Base-by-base conservation (phyloP, 1,140 invertebrate genomes). In the Eriosoma lanigerum region DNA sequence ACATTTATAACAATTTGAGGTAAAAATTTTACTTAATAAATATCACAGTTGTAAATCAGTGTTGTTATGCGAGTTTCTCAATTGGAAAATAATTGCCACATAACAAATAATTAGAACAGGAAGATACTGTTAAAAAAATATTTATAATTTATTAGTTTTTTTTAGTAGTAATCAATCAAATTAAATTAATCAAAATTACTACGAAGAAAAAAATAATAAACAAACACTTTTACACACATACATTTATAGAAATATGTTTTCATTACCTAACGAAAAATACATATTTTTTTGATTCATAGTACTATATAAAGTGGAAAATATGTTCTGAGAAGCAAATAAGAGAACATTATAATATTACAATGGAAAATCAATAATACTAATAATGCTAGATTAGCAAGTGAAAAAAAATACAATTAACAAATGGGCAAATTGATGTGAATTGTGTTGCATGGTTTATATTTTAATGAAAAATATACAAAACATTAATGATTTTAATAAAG, bases 31-130 rank as follows among this genome's bases (percentile, higher is more conserved):
- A 75, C 54, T 75, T 75, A 75, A 58, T 38, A 78, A 78, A 78
- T 78, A 78, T 78, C 75, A 78, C 75, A 78, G 75, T 78, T 78
- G 54, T 78, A 78, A 56, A 78, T 78, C 32, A 62, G 56, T 60
- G 58, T 62, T 48, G 17, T 78, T 56, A 17, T n/a, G 44, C 48
- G 75, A 38, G 24, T 78, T 78, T 78, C 13, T 78, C 46, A 48
- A 52, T 21, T 17, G 19, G 15, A 17, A 62, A 60, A 56, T 19
- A n/a, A 66, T n/a, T 10, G 29, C 4, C 29, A 50, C 44, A 68
- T 52, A 72, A n/a, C 13, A 15, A 52, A 15, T 50, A 29, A n/a
- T n/a, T n/a, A n/a, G n/a, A n/a, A n/a, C n/a, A n/a, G n/a, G n/a
- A n/a, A n/a, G n/a, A n/a, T n/a, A n/a, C n/a, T n/a, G n/a, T n/a